Conservation (phyloP, 2,888 invertebrate species). For the Apamea crenata region DNA sequence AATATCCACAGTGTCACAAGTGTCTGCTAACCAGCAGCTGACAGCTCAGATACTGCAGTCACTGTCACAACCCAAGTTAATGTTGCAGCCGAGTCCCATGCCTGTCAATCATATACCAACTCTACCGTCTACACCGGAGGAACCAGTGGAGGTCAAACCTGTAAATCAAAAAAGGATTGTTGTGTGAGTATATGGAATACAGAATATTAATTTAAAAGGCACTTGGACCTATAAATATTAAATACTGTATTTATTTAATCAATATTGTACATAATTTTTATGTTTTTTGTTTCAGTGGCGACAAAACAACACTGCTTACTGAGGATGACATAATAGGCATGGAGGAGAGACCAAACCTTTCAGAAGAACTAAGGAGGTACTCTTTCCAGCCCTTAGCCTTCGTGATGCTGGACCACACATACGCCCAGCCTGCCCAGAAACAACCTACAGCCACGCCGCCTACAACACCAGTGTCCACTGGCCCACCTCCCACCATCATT, state of each 20-base stretch:
- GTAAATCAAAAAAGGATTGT: constrained; percentile 85
- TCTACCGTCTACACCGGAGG: constrained; percentile 74
- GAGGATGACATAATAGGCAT: constrained; percentile 88
- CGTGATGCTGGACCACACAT: constrained; percentile 88
- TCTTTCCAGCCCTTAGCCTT: constrained; percentile 86
- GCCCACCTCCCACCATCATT: constrained; percentile 73
- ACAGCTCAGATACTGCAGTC: constrained; percentile 92
- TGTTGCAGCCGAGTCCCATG: constrained; percentile 79
- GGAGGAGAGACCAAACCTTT: constrained; percentile 88
- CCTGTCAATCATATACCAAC: constrained; percentile 73
- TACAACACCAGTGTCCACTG: constrained; percentile 69
- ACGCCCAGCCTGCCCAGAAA: constrained; percentile 87
- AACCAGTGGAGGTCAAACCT: constrained; percentile 78
- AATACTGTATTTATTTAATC: not conserved
- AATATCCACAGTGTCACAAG: constrained; percentile 85
- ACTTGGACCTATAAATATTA: not conserved
- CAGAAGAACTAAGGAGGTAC: constrained; percentile 87
- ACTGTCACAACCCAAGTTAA: constrained; percentile 85
- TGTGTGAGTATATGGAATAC: constrained; percentile 79
- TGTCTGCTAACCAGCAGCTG: constrained; percentile 91
- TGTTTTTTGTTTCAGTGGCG: constrained; percentile 82
- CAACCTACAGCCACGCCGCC: constrained; percentile 74
- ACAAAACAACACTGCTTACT: constrained; percentile 86
- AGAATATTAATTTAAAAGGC: not conserved
- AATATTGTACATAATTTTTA: constrained; percentile 20